Percentiles rank a stretch among this genome's conserved stretches.
These are phyloP conservation scores for Corvus cornix DNA, from an alignment of 2,113 vertebrate species.

Conservation along the genomic window DNA sequence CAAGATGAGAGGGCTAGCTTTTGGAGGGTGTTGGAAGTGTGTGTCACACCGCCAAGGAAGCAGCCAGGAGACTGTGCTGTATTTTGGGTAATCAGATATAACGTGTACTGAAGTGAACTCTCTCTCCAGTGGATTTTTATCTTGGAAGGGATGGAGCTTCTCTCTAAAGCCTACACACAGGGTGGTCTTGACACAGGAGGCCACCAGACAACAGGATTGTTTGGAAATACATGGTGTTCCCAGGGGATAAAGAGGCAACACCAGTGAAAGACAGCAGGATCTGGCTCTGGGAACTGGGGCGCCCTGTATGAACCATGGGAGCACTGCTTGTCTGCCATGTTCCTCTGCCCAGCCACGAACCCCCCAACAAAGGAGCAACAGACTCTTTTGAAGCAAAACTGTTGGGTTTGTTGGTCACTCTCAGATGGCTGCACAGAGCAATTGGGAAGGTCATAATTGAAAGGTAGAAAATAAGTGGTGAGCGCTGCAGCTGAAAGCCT, in stretches of 20 bases:
- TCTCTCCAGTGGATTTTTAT: background rate
- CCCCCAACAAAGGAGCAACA: background rate
- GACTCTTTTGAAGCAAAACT: background rate
- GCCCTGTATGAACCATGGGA: fast-evolving
- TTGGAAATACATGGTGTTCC: background rate
- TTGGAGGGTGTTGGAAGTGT: background rate
- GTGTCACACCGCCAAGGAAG: background rate
- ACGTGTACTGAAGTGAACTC: slow-evolving; percentile 3
- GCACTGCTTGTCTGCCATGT: background rate
- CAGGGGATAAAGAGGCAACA: background rate
- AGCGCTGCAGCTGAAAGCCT: background rate
- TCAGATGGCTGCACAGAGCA: background rate
- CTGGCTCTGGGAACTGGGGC: background rate
- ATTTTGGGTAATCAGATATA: slow-evolving; percentile 40
- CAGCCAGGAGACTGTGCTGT: slow-evolving; percentile 16
- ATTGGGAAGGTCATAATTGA: fast-evolving
- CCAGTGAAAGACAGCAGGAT: background rate
- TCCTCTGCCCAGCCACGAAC: background rate
- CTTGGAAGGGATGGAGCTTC: background rate
- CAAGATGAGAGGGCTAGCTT: background rate
- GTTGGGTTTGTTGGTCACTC: background rate
- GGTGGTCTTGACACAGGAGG: background rate
- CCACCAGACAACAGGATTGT: background rate
- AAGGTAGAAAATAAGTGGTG: background rate
- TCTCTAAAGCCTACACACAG: background rate